Percentiles rank a stretch among this genome's conserved stretches.
Evolutionary conservation across 2,888 invertebrate species (phyloP).

Genomic region (Gari tellinella): DNA sequence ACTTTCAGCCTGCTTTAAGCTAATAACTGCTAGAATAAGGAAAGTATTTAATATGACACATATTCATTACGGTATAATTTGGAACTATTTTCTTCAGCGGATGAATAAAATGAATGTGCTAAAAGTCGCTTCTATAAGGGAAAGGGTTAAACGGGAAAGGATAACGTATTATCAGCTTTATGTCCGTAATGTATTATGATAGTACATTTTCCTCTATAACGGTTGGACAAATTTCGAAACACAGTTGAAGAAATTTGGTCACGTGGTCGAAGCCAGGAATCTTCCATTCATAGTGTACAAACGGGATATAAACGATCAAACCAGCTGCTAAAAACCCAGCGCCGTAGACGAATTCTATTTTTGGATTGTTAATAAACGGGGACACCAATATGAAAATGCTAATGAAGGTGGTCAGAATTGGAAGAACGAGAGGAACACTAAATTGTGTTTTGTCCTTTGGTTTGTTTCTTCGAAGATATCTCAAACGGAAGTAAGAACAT

Average conservation of each 20-base stretch:
- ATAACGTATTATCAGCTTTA: too few relatives aligned
- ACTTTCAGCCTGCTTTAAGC: too few relatives aligned
- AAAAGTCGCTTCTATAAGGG: too few relatives aligned
- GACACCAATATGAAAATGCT: constrained; percentile 53
- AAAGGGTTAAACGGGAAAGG: too few relatives aligned
- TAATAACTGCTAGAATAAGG: too few relatives aligned
- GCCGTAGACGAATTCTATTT: constrained; percentile 55
- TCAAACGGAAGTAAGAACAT: not conserved
- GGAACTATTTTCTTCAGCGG: too few relatives aligned
- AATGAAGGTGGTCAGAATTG: constrained; percentile 31
- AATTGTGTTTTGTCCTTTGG: constrained; percentile 6
- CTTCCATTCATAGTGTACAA: constrained; percentile 29
- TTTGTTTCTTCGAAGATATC: not conserved
- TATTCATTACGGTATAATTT: too few relatives aligned
- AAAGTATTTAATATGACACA: too few relatives aligned
- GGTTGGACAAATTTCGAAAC: constrained; percentile 45
- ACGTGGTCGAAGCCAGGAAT: constrained; percentile 43
- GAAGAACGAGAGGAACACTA: constrained; percentile 36
- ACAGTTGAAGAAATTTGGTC: constrained; percentile 34
- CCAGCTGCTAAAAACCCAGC: constrained; percentile 38
- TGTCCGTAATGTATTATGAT: too few relatives aligned
- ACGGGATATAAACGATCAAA: constrained; percentile 50
- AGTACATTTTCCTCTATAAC: constrained; percentile 29
- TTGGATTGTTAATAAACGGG: constrained; percentile 49
- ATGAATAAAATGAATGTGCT: too few relatives aligned